Conservation (phyloP, 2,797 vertebrate species). For the Vireo griseus region DNA sequence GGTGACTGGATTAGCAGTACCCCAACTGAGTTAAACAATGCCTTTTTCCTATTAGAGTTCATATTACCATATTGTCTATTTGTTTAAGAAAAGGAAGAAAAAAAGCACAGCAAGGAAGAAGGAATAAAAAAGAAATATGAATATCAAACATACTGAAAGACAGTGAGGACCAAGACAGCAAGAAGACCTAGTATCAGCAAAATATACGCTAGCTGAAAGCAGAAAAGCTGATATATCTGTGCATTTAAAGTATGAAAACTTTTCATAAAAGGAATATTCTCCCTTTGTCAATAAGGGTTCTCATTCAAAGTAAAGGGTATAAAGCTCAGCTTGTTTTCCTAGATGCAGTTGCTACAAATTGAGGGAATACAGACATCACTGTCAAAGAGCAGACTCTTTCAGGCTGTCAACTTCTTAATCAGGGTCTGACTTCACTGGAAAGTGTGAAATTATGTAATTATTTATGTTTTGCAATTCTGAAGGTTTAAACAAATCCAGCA, state of each 20-base stretch:
- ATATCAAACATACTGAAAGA: constrained; percentile 52
- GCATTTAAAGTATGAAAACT: constrained; percentile 16
- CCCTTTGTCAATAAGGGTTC: background rate
- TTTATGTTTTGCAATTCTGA: constrained; percentile 26
- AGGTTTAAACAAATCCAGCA: constrained; percentile 33
- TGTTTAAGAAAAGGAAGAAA: constrained; percentile 54
- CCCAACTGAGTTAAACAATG: constrained; percentile 54
- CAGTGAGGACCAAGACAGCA: constrained; percentile 13
- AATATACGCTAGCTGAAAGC: background rate
- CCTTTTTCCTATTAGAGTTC: constrained; percentile 56
- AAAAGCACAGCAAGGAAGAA: constrained; percentile 38
- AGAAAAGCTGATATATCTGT: constrained; percentile 2
- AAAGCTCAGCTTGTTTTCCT: constrained; percentile 1
- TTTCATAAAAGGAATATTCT: background rate
- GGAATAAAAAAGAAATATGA: constrained; percentile 56
- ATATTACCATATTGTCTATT: constrained; percentile 56
- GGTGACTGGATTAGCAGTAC: constrained; percentile 56
- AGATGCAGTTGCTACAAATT: background rate
- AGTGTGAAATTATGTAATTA: constrained; percentile 56
- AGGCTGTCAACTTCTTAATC: constrained; percentile 47
- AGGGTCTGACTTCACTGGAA: constrained; percentile 36
- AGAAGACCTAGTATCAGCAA: constrained; percentile 43
- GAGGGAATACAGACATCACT: constrained; percentile 39
- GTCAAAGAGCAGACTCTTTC: background rate
- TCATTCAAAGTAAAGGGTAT: constrained; percentile 20